Conservation (phyloP, 2,113 vertebrate species). For the Poecilia latipinna region DNA sequence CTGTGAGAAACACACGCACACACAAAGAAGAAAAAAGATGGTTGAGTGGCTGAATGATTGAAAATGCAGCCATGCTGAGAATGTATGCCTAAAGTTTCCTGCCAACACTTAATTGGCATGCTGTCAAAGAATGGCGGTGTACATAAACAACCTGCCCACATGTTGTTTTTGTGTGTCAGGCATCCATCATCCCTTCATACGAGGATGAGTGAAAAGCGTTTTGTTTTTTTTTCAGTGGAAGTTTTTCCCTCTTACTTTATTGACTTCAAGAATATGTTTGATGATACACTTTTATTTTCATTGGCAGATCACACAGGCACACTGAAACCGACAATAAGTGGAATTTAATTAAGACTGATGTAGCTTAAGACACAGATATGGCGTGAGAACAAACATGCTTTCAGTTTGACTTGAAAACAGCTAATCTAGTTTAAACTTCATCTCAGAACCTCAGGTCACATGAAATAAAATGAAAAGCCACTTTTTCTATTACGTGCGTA, state of each 20-base stretch:
- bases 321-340: background rate
- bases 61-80: background rate
- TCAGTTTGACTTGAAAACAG: no score
- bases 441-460: no score
- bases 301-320: background rate
- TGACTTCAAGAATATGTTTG: background rate
- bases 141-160: slow-evolving; percentile 8
- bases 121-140: background rate
- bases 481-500: no score
- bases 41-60: background rate
- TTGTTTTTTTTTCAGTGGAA: no score
- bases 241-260: background rate
- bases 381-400: no score
- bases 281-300: background rate
- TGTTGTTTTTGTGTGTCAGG: background rate
- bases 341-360: background rate
- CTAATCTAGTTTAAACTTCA: no score
- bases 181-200: background rate
- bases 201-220: background rate
- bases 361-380: background rate
- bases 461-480: no score
- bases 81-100: background rate
- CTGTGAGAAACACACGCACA: background rate
- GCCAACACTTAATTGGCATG: background rate
- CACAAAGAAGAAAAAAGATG: slow-evolving; percentile 1